Conservation (phyloP, 1,140 invertebrate genomes). For the Drosophila kanapiae region DNA sequence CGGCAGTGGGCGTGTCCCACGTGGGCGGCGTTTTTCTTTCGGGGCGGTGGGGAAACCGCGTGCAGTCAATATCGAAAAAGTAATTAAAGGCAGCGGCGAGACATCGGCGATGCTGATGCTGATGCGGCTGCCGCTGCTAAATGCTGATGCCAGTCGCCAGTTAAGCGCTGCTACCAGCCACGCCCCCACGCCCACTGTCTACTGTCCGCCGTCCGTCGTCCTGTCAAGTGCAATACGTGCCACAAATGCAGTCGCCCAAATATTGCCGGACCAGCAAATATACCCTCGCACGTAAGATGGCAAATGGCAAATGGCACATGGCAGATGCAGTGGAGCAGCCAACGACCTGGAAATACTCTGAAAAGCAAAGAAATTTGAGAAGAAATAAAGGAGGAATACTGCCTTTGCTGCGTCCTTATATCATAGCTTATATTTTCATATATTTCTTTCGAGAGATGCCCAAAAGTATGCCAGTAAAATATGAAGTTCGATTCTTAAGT, state of each 20-base stretch:
- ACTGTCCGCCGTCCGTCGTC: slow-evolving; percentile 1
- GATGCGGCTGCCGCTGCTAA: slow-evolving; percentile 21
- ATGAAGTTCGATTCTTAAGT: not conserved
- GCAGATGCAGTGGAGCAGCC: not conserved
- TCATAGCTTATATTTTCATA: not conserved
- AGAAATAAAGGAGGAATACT: not conserved
- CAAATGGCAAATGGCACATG: slow-evolving; percentile 7
- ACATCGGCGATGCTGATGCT: slow-evolving; percentile 28
- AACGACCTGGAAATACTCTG: not conserved
- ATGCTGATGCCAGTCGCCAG: slow-evolving; percentile 57
- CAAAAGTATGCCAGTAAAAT: not conserved
- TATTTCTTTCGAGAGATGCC: not conserved
- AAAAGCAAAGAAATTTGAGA: not conserved
- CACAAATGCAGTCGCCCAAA: slow-evolving; percentile 16
- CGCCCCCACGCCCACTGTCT: slow-evolving; percentile 43
- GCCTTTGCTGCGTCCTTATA: not conserved
- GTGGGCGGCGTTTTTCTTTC: slow-evolving; percentile 31
- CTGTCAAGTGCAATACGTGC: slow-evolving; percentile 76
- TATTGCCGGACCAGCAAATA: slow-evolving; percentile 13
- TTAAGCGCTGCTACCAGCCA: slow-evolving; percentile 44
- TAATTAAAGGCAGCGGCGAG: slow-evolving; percentile 70
- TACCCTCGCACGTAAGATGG: not conserved
- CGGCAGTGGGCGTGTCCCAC: slow-evolving; percentile 55
- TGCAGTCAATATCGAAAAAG: slow-evolving; percentile 73
- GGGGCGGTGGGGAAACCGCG: slow-evolving; percentile 10